phyloP scores from a whole-genome alignment of 2,797 vertebrate species.

The Mormyrus proboscirostris region DNA sequence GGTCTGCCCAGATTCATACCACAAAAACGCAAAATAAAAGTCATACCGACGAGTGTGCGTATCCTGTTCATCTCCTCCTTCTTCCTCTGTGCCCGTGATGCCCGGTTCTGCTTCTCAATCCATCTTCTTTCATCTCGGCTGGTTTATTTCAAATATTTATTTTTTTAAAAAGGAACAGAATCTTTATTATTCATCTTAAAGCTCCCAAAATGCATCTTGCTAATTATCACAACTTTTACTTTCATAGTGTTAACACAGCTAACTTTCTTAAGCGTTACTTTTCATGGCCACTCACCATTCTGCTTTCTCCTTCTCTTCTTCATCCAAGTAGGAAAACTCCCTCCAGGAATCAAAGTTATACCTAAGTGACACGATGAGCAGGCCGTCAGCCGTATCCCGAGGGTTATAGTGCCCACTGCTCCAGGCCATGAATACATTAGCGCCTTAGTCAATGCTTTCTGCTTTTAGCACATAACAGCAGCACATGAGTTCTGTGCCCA shows the following conservation, averaged over 20 bases:
- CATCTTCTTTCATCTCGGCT: constrained; percentile 95
- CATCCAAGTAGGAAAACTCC: constrained; percentile 97
- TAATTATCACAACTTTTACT: neutral
- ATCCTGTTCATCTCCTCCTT: constrained; percentile 99
- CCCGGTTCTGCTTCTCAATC: constrained; percentile 98
- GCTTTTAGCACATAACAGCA: neutral
- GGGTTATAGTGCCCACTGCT: neutral
- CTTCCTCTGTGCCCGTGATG: constrained; percentile 85
- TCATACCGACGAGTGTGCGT: constrained; percentile 86
- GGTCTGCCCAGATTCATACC: neutral
- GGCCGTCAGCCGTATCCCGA: neutral
- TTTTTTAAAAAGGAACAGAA: neutral
- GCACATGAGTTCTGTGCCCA: neutral
- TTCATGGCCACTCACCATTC: constrained; percentile 74
- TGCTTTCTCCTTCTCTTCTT: constrained; percentile 98
- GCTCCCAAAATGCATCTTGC: neutral
- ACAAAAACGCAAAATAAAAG: neutral
- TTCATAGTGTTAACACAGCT: neutral
- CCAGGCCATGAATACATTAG: neutral
- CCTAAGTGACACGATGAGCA: constrained; percentile 55
- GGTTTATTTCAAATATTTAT: neutral
- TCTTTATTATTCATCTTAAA: neutral
- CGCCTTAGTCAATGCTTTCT: neutral
- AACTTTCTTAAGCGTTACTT: neutral
- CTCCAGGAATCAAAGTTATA: constrained; percentile 99